phyloP scores from a whole-genome alignment of 2,797 vertebrate genomes.

The Stomatorhinus walkeri region DNA sequence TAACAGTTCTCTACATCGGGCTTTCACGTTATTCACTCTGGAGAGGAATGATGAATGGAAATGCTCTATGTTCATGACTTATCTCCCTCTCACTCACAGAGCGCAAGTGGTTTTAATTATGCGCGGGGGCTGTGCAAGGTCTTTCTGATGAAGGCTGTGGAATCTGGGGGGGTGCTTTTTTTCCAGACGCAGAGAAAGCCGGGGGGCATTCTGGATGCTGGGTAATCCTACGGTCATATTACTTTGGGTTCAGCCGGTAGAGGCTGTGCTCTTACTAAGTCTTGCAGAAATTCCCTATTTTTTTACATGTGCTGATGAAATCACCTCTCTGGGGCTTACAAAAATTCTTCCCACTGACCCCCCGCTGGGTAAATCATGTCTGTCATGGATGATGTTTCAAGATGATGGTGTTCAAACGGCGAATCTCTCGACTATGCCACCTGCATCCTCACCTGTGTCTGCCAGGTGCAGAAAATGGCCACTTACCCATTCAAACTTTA shows the following conservation, averaged over 20 bases:
- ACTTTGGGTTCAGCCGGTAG: constrained; percentile 22
- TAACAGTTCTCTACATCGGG: background rate
- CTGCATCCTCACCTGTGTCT: background rate
- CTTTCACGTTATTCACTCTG: background rate
- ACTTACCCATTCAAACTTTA: background rate
- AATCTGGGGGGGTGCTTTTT: background rate
- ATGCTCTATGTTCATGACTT: constrained; percentile 11
- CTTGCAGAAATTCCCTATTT: background rate
- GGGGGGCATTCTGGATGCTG: background rate
- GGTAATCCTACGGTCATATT: background rate
- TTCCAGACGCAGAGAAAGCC: background rate
- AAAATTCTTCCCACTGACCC: background rate
- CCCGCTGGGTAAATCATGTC: background rate
- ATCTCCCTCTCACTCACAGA: constrained; percentile 16
- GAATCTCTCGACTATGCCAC: background rate
- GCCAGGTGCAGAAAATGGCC: background rate
- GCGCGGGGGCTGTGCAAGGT: constrained; percentile 14
- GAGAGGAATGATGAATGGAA: constrained; percentile 21
- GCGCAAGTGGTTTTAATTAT: constrained; percentile 43
- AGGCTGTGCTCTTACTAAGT: background rate
- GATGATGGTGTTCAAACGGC: background rate
- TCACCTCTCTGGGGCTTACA: background rate
- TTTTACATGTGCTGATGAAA: background rate
- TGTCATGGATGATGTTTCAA: background rate
- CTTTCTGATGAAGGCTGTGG: background rate